Evolutionary conservation across 2,113 vertebrate species (phyloP).

Genomic region (Heterocephalus glaber): DNA sequence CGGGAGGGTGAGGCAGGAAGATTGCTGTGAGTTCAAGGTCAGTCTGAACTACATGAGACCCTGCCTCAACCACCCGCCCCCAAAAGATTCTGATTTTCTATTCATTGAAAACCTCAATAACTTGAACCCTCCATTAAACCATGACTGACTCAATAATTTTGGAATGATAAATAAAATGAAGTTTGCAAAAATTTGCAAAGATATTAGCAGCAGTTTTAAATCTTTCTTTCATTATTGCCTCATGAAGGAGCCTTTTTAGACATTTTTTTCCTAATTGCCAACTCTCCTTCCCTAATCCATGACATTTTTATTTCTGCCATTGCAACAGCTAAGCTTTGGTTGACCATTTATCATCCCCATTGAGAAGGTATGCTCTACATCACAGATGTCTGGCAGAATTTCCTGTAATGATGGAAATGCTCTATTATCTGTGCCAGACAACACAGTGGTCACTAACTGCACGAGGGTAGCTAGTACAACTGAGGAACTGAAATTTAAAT

Average conservation of each 20-base stretch:
- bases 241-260: not conserved
- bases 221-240: not conserved
- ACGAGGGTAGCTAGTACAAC: not conserved
- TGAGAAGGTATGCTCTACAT: not conserved
- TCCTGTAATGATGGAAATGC: not conserved
- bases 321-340: not conserved
- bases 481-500: not conserved
- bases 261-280: not conserved
- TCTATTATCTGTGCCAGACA: not conserved
- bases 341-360: not conserved
- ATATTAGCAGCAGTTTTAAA: constrained; percentile 13
- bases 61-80: too few relatives aligned
- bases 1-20: too few relatives aligned
- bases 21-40: too few relatives aligned
- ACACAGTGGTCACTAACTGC: not conserved
- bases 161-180: constrained; percentile 11
- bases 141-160: not conserved
- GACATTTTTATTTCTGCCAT: constrained; percentile 9
- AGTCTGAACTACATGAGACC: too few relatives aligned
- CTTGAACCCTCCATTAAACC: not conserved
- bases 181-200: not conserved
- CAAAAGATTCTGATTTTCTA: constrained; percentile 24
- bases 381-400: not conserved
- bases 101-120: not conserved
- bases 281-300: not conserved